Conservation (phyloP, 1,140 invertebrate genomes). For the Lerema accius region DNA sequence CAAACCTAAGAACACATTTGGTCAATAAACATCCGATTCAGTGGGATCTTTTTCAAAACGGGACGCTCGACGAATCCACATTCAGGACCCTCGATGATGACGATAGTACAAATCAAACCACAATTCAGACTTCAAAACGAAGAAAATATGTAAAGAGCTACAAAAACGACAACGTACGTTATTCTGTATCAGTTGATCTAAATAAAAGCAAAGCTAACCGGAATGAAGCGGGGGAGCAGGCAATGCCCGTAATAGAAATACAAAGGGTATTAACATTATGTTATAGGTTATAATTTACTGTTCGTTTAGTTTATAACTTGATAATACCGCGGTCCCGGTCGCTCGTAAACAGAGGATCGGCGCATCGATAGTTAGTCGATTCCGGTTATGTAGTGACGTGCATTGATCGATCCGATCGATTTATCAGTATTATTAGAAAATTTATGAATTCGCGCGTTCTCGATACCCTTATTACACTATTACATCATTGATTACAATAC, state of each 20-base stretch:
- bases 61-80: slow-evolving; percentile 55
- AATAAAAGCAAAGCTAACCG: slow-evolving; percentile 48
- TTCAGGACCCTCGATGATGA: slow-evolving; percentile 58
- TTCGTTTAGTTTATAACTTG: slow-evolving; percentile 30
- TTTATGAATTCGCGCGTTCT: background rate
- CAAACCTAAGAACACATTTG: slow-evolving; percentile 71
- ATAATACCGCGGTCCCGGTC: background rate
- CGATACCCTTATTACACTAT: background rate
- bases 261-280: slow-evolving; percentile 62
- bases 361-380: slow-evolving; percentile 21
- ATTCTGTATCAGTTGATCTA: slow-evolving; percentile 69
- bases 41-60: slow-evolving; percentile 72
- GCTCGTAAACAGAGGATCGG: background rate
- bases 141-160: slow-evolving; percentile 56
- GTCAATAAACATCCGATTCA: slow-evolving; percentile 73
- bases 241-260: slow-evolving; percentile 71
- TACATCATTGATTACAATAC: background rate
- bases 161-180: slow-evolving; percentile 73
- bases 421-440: slow-evolving; percentile 16
- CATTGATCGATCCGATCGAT: slow-evolving; percentile 34
- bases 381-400: slow-evolving; percentile 29
- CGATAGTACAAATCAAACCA: slow-evolving; percentile 51
- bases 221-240: slow-evolving; percentile 39
- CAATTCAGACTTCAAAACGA: slow-evolving; percentile 42
- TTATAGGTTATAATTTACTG: slow-evolving; percentile 43